Base-by-base conservation (phyloP, 1,140 invertebrate genomes). In the Ceratosolen solmsi region DNA sequence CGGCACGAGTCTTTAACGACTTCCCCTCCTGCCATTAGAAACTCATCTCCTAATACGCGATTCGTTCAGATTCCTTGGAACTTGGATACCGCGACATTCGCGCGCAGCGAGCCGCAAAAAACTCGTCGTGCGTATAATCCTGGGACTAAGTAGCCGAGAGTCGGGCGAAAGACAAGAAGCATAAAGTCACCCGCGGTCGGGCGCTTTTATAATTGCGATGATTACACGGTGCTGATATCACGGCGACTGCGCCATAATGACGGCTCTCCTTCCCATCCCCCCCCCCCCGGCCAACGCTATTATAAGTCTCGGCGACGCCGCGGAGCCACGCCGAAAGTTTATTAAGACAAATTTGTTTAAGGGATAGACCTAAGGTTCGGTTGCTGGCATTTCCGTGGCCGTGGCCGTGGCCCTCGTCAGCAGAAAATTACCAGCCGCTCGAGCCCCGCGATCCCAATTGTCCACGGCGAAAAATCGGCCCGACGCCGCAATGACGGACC, bases 281-380 rank as follows among this genome's bases (percentile, higher is more conserved):
- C 9, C 60, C 60, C 22, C 60, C 13, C 9, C 58, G 9, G 38
- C 3, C 41, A n/a, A n/a, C 2, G n/a, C 51, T 3, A 75, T 75
- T 75, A 65, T 30, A 77, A 22, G 38, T 22, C 65, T 49, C 71
- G 70, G 30, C n/a, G n/a, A n/a, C 70, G 41, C 4, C 36, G 25
- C 38, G 41, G 13, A 65, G 8, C 36, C 54, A 7, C 36, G 60
- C 73, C 41, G n/a, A 82, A 82, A 82, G 68, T 60, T 82, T 54
- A 82, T 82, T 79, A 79, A 82, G 81, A 79, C 56, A 36, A 79
- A 82, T 82, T 82, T 82, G 75, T 79, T 78, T 79, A 74, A 65
- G n/a, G 77, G 74, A 78, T 82, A 71, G 41, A 82, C 41, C n/a
- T n/a, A n/a, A n/a, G n/a, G 58, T 78, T 63, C 56, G 71, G 65